A percentile compares a stretch with the other conserved stretches of the same genome.
These are phyloP conservation scores for Euphonia xanthogaster DNA, from an alignment of 2,797 vertebrate genomes.

Conservation along the genomic window DNA sequence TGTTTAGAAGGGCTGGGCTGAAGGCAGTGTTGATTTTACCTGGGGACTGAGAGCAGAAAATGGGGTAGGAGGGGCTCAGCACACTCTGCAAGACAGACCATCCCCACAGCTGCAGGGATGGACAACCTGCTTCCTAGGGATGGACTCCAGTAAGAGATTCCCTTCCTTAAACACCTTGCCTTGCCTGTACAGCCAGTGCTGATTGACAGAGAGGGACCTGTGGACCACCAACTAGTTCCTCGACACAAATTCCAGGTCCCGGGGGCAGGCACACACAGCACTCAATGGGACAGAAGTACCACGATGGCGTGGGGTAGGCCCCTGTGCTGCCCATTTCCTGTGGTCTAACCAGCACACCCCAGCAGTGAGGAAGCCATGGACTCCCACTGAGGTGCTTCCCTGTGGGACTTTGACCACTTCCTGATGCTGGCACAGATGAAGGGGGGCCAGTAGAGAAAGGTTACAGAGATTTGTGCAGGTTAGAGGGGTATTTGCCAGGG, in stretches of 20 bases:
- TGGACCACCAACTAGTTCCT: not conserved
- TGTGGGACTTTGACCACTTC: not conserved
- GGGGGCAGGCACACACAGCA: not conserved
- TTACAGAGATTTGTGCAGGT: not conserved
- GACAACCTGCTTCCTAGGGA: not conserved
- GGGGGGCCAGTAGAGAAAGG: not conserved
- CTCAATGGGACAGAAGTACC: not conserved
- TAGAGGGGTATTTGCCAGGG: not conserved
- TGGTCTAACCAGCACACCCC: not conserved
- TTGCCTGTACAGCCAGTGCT: not conserved
- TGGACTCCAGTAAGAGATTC: not conserved
- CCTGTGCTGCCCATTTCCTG: not conserved
- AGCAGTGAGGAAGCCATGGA: not conserved
- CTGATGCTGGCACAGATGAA: not conserved
- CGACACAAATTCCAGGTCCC: not conserved
- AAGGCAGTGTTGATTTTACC: not conserved
- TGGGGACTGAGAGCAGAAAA: not conserved
- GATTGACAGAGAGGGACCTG: not conserved
- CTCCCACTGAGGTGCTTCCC: not conserved
- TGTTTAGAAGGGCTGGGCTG: not conserved
- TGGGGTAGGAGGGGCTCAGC: not conserved
- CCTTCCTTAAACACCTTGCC: not conserved
- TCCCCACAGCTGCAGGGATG: not conserved
- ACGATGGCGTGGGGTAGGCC: fast-evolving
- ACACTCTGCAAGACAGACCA: not conserved